Base-by-base conservation (phyloP, 2,797 vertebrate genomes). In the Prionace glauca region DNA sequence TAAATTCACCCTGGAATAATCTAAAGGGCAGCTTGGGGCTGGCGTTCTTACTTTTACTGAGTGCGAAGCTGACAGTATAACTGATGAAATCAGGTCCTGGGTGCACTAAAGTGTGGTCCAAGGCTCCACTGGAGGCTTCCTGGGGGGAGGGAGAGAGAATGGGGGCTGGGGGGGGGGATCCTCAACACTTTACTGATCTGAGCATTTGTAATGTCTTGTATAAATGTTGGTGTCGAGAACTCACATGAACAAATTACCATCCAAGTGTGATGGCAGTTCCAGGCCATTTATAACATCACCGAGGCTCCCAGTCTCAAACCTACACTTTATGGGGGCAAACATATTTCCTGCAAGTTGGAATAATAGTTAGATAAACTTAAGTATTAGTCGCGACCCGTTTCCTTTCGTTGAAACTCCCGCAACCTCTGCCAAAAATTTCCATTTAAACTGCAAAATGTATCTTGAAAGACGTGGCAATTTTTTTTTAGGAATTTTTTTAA, bases 401-500 rank as follows among this genome's bases (percentile, higher is more conserved):
- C 16, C 7, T 41, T 65, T 18, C 90, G 41, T n/a, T 11, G 36
- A 69, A 29, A 41, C 1, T 14, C n/a, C 20, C 32, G 69, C 12
- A 94, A 14, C 36, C 26, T 71, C 29, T 65, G 62, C 69, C 92
- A 12, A 94, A 50, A 24, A 22, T 8, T 62, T 91, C n/a, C 36
- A n/a, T 36, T 65, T 9, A 22, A 71, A 79, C 12, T 26, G 65
- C 20, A 93, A 41, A 71, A 29, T 50, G 26, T 62, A 29, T 88
- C 60, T 88, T 24, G 45, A 90, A 91, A 91, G 56, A 91, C 88
- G 60, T 91, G 88, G 88, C 88, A 65, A 20, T 65, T 72, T 69
- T 16, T 91, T 62, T 91, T 36, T 0, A n/a, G 32, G 2, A 74
- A 41, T 22, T 14, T 41, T 41, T 41, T 41, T 22, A 69, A n/a